phyloP scores from a whole-genome alignment of 2,113 vertebrate species.

The Anolis sagrei region DNA sequence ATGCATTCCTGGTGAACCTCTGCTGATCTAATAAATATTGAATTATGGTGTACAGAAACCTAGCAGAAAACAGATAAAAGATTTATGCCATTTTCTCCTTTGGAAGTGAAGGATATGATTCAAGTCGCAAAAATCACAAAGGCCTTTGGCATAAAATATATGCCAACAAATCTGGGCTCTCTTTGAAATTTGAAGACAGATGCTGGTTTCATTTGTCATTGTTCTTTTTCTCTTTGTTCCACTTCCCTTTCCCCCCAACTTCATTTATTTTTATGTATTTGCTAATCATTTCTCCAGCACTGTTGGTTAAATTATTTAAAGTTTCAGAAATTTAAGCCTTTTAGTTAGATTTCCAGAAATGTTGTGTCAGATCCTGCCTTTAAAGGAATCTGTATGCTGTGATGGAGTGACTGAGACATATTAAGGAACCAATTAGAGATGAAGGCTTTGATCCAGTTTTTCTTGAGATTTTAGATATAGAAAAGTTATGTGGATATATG shows the following conservation, averaged over 20 bases:
- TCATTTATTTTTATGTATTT: conserved; percentile 28
- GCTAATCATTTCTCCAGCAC: conserved; percentile 40
- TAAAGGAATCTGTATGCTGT: conserved; percentile 10
- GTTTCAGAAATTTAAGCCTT: conserved; percentile 19
- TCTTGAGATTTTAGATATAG: too few species aligned
- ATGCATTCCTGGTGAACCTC: conserved; percentile 46
- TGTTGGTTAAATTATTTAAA: conserved; percentile 44
- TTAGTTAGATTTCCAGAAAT: conserved; percentile 6
- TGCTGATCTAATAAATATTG: conserved; percentile 56
- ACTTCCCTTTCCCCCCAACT: conserved; percentile 11
- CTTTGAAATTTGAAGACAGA: conserved; percentile 54
- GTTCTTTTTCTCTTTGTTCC: not conserved
- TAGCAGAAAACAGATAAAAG: conserved; percentile 50
- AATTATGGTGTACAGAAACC: conserved; percentile 55
- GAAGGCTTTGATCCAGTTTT: not conserved
- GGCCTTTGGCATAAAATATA: conserved; percentile 27
- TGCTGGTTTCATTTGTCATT: conserved; percentile 43
- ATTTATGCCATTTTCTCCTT: conserved; percentile 51
- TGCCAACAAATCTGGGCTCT: conserved; percentile 6
- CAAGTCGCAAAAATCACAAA: conserved; percentile 54
- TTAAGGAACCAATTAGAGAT: not conserved
- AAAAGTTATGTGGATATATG: too few species aligned
- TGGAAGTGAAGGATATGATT: conserved; percentile 34
- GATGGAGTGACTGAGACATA: not conserved
- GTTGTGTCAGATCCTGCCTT: conserved; percentile 31